Evolutionary conservation across 53 echinoderm and acorn worm species (phyloP), one percentile per base, ranked within the genome.

Genomic region (Temnopleurus reevesii): DNA sequence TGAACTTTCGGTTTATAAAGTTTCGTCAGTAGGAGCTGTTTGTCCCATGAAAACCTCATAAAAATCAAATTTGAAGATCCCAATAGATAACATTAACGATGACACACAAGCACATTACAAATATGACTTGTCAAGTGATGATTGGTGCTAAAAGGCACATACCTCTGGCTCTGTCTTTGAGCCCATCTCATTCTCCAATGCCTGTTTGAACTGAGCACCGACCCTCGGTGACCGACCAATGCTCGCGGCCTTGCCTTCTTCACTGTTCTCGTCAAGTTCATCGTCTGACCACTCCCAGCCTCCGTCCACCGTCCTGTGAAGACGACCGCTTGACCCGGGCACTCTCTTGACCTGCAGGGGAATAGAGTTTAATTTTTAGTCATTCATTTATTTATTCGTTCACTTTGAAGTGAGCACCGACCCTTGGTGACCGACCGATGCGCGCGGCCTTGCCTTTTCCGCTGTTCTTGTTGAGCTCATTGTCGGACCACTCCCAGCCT

Each of bases 281-380:
- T 97, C 98, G 46, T 97, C 98, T 23, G 98, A 97, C 98, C 98
- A 97, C 58, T 97, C 98, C 98, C 98, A 97, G 55, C 79, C 90
- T 6, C 95, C 98, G 71, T 97, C 98, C 23, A 90, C 93, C 3
- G 98, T 97, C 9, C 90, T 91, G 59, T 97, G 98, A 12, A 97
- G 95, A 21, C 98, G 91, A 21, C 95, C 95, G 65, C 98, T 97
- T 4, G 97, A 95, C 44, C 98, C 98, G 31, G 98, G 98, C 8
- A 97, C 98, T 53, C 98, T 94, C 53, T 95, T 97, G 77, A 97
- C 95, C 98, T 97, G 46, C 45, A 81, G 53, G 53, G 53, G 53
- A 8, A 51, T 8, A 10, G 15, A 51, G 15, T 51, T n/a, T n/a
- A n/a, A n/a, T n/a, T n/a, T n/a, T n/a, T n/a, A n/a, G n/a, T n/a